Evolutionary conservation across 2,113 vertebrate species (phyloP), one percentile per base, ranked within the genome.

Genomic region (Rhea pennata): DNA sequence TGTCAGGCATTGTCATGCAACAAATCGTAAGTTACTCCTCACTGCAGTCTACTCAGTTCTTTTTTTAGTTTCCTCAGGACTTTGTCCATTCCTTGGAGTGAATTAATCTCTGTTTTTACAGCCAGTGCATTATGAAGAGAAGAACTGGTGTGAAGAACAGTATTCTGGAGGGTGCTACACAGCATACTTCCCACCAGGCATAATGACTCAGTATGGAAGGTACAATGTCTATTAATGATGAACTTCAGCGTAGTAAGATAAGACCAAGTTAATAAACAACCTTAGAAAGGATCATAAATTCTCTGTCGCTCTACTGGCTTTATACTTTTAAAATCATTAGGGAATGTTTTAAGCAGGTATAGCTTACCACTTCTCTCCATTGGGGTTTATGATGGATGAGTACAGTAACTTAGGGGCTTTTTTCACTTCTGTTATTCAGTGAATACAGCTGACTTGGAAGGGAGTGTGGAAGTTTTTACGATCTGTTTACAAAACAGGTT

Each of bases 131-230:
- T 99, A 99, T 29, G 99, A 99, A 97, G 99, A 99, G 97, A 99
- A 99, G 98, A 99, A 99, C 98, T 99, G 99, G 99, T 99, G 99
- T 97, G 99, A 99, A 84, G 99, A 99, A 75, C 98, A 99, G 85
- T 99, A 99, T 97, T 99, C 99, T 4, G 99, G 98, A 13, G 99
- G 99, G 56, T 99, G 99, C 97, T 99, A 99, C 96, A 99, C 99
- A 0, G 98, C 98, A 24, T 99, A 99, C 88, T 99, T 99, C 88
- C 99, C 99, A 46, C 99, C 99, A 2, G 99, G 99, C 46, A 98
- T 99, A 97, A 98, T 99, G 92, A 99, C 99, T 82, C 99, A 99
- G 95, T 99, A 97, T 93, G 99, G 99, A 96, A 99, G 98, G 99
- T 99, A 98, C 50, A 44, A 80, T 95, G 40, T 15, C 80, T 92